Evolutionary conservation across 2,113 vertebrate species (phyloP).

Genomic region (Phalacrocorax pelagicus): DNA sequence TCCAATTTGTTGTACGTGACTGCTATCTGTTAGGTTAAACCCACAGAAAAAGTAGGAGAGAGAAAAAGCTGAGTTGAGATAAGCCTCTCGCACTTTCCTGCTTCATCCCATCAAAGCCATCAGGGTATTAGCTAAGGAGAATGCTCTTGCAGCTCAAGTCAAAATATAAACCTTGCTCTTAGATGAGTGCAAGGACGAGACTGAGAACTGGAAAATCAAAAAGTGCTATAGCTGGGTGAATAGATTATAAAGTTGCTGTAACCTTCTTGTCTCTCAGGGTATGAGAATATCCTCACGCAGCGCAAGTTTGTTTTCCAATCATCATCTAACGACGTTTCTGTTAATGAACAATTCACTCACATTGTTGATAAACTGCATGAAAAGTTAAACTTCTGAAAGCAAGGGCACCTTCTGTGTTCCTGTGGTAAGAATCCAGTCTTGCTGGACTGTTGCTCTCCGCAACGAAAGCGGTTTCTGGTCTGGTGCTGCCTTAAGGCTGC

Average conservation of each 20-base stretch:
- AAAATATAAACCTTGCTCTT: background rate
- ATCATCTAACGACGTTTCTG: background rate
- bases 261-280: background rate
- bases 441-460: background rate
- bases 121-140: background rate
- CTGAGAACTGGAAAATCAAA: background rate
- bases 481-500: background rate
- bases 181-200: background rate
- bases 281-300: background rate
- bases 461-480: background rate
- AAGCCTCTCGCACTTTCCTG: background rate
- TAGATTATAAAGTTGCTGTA: background rate
- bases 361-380: background rate
- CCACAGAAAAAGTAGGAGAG: background rate
- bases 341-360: background rate
- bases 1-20: background rate
- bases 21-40: background rate
- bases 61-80: background rate
- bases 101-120: slow-evolving; percentile 19
- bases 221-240: background rate
- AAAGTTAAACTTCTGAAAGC: background rate
- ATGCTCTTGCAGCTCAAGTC: background rate
- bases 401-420: background rate
- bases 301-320: background rate
- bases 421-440: background rate